Percentiles rank a stretch among this genome's conserved stretches.
Evolutionary conservation across 1,140 invertebrate species (phyloP).

Genomic region (Euborellia annulipes): DNA sequence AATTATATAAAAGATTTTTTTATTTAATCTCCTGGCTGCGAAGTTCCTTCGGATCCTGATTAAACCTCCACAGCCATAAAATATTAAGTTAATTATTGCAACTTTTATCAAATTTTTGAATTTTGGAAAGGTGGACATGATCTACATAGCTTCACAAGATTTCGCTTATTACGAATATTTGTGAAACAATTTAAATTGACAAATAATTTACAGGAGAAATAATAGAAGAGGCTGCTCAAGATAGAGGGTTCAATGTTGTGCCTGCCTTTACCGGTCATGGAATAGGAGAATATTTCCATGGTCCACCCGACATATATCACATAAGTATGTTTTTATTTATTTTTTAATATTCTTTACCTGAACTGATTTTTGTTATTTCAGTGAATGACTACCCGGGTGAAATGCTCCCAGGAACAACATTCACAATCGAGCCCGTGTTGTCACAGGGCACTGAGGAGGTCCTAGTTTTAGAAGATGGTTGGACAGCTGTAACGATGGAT

Average conservation of each 20-base stretch:
- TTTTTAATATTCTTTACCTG: slow-evolving; percentile 12
- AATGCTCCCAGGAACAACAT: slow-evolving; percentile 81
- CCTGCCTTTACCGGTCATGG: slow-evolving; percentile 80
- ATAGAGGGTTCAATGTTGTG: slow-evolving; percentile 48
- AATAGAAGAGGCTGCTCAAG: slow-evolving; percentile 45
- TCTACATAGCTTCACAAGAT: too few relatives aligned
- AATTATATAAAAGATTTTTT: too few relatives aligned
- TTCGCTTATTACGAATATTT: too few relatives aligned
- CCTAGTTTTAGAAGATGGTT: slow-evolving; percentile 63
- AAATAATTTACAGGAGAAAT: slow-evolving; percentile 34
- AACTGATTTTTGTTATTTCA: too few relatives aligned
- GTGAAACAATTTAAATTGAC: too few relatives aligned
- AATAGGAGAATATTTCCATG: slow-evolving; percentile 85
- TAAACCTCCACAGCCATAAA: too few relatives aligned
- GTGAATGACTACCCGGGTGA: slow-evolving; percentile 49
- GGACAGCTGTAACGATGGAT: slow-evolving; percentile 72
- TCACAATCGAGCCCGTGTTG: slow-evolving; percentile 86
- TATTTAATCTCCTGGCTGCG: too few relatives aligned
- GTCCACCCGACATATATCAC: slow-evolving; percentile 76
- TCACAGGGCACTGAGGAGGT: slow-evolving; percentile 51
- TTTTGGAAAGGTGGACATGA: too few relatives aligned
- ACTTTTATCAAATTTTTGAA: too few relatives aligned
- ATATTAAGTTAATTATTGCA: too few relatives aligned
- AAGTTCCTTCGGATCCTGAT: too few relatives aligned
- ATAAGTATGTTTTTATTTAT: slow-evolving; percentile 7